Percentiles rank a stretch among this genome's conserved stretches.
phyloP scores from a whole-genome alignment of 2,888 invertebrate species.

The Campoletis raptor region DNA sequence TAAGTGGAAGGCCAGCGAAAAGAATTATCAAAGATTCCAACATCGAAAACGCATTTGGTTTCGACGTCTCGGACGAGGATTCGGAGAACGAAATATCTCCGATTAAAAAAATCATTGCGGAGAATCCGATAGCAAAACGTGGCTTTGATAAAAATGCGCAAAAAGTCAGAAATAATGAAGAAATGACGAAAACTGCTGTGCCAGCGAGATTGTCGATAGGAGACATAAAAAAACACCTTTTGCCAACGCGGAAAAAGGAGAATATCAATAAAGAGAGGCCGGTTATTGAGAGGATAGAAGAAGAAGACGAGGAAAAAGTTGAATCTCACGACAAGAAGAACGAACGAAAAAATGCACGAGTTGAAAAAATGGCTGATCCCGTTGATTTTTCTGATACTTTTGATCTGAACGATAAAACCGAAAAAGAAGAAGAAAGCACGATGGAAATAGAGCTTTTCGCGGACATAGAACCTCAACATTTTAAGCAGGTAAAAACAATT shows the following conservation, averaged over 20 bases:
- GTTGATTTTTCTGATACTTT: conserved; percentile 78
- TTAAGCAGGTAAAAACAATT: conserved; percentile 73
- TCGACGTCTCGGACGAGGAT: conserved; percentile 71
- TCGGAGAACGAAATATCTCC: conserved; percentile 44
- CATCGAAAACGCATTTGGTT: conserved; percentile 79
- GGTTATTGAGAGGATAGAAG: conserved; percentile 29
- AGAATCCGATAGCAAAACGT: not conserved
- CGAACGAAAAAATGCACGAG: not conserved
- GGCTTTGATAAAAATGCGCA: not conserved
- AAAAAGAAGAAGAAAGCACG: conserved; percentile 29
- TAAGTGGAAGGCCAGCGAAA: conserved; percentile 65
- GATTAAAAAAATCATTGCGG: conserved; percentile 1
- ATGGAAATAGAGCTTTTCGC: conserved; percentile 72
- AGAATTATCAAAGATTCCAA: conserved; percentile 53
- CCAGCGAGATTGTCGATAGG: conserved; percentile 70
- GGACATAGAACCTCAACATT: conserved; percentile 78
- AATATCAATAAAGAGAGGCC: conserved; percentile 4
- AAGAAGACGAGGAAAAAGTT: conserved; percentile 20
- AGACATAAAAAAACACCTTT: conserved; percentile 71
- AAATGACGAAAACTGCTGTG: not conserved
- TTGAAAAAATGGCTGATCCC: conserved; percentile 52
- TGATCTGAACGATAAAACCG: conserved; percentile 71
- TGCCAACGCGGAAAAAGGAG: conserved; percentile 25
- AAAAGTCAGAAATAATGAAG: not conserved
- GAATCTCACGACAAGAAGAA: not conserved